Evolutionary conservation across 2,888 invertebrate species (phyloP), one percentile per base, ranked within the genome.

Genomic region (Hybos culiciformis): DNA sequence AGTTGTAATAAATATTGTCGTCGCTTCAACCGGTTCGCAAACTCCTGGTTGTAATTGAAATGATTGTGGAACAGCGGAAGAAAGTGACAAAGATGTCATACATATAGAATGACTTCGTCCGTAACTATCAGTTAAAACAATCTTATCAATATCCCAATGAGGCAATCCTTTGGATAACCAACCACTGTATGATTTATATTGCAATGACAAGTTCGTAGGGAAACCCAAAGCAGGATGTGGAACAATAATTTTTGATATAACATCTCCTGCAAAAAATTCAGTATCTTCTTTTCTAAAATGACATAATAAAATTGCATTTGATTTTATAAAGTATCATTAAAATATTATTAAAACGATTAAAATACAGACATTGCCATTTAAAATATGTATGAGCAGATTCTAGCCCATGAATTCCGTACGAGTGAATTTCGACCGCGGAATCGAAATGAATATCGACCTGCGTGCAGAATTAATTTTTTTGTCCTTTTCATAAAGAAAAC

Each of bases 161-260:
- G 80, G 77, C 43, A 86, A 70, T 2, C 88, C 90, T 17, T 84
- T 85, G 23, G 83, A 84, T 44, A 91, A 73, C 92, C 92, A 92
- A 12, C 91, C 91, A 50, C 82, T 82, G 68, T 91, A 91, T 0
- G 86, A 86, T 7, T 82, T 83, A 66, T 92, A 92, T 52, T 82
- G 76, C 17, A 92, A 71, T 57, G 84, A 77, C 1, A 82, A 74
- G 21, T 77, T 75, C 41, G 76, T 70, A 14, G 84, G 79, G 51
- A 81, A 82, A 14, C 81, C 76, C 46, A 91, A 68, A 18, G 83
- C 83, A 1, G 91, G 91, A 70, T 91, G 91, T 4, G 90, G 88
- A 3, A 92, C 91, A 31, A 91, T 70, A 48, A 92, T 84, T 58
- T 83, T 78, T 5, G 84, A 80, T 44, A 88, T 75, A 12, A 80